These are phyloP conservation scores for Misgurnus anguillicaudatus DNA, from an alignment of 2,113 vertebrate genomes.

Conservation along the genomic window DNA sequence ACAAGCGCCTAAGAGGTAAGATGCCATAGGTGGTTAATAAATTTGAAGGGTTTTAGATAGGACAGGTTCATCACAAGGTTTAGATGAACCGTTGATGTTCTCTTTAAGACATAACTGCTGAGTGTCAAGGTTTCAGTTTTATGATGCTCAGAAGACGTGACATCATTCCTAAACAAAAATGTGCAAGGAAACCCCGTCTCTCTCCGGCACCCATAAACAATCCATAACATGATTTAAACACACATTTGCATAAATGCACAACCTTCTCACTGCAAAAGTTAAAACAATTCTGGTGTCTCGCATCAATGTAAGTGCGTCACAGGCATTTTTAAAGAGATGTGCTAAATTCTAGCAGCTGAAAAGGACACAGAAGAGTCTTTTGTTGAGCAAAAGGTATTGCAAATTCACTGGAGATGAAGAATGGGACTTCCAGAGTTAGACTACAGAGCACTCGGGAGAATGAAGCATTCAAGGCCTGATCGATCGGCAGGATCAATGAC, in stretches of 20 bases:
- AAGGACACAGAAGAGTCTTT: constrained; percentile 11
- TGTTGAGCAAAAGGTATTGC: constrained; percentile 13
- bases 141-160: background rate
- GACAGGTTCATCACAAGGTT: background rate
- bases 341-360: background rate
- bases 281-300: background rate
- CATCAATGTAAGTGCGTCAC: background rate
- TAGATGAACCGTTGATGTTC: background rate
- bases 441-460: constrained; percentile 11
- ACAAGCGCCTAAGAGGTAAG: no score
- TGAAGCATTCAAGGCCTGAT: constrained; percentile 17
- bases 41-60: background rate
- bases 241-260: constrained; percentile 11
- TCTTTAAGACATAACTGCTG: background rate
- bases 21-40: background rate
- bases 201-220: constrained; percentile 14
- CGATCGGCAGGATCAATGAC: constrained; percentile 22
- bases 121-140: constrained; percentile 27
- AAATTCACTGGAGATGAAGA: constrained; percentile 1
- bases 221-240: constrained; percentile 18
- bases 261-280: background rate
- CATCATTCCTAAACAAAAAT: background rate
- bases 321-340: background rate
- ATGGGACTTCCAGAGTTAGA: constrained; percentile 1
- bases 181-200: background rate